Evolutionary conservation across 2,888 invertebrate genomes (phyloP).

Genomic region (Mellilla xanthometata): DNA sequence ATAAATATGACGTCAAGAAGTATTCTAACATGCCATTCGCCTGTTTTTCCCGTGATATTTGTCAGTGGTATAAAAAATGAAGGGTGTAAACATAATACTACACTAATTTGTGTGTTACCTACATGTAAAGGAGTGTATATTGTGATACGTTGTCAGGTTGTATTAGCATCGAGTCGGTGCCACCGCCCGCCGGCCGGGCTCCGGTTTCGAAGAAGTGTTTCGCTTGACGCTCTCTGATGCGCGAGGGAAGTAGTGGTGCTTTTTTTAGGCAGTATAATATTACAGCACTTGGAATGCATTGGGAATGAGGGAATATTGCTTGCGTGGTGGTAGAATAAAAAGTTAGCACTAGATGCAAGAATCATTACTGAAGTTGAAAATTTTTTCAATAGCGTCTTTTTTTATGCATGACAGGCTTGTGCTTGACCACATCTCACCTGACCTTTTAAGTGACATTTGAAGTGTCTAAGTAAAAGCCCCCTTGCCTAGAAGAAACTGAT

Average conservation of each 20-base stretch:
- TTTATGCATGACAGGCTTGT: too few relatives aligned
- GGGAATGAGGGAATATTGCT: too few relatives aligned
- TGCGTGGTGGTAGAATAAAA: too few relatives aligned
- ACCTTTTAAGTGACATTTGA: too few relatives aligned
- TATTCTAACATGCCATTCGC: conserved; percentile 38
- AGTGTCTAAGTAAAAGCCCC: too few relatives aligned
- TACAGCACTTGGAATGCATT: conserved; percentile 24
- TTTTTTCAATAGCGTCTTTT: too few relatives aligned
- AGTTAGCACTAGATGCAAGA: too few relatives aligned
- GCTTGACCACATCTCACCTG: too few relatives aligned
- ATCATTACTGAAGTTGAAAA: too few relatives aligned
- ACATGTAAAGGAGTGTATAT: conserved; percentile 71
- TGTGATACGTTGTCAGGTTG: conserved; percentile 69
- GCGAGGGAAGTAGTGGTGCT: conserved; percentile 42
- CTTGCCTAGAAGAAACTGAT: too few relatives aligned
- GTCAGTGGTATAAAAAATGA: conserved; percentile 62
- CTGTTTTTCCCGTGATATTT: conserved; percentile 58
- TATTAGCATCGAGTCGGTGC: conserved; percentile 56
- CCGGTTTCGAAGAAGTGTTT: conserved; percentile 78
- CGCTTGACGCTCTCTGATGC: conserved; percentile 65
- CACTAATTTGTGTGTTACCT: conserved; percentile 72
- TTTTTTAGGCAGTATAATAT: conserved; percentile 44
- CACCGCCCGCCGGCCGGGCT: conserved; percentile 46
- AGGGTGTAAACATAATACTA: conserved; percentile 72
- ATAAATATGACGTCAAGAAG: conserved; percentile 22